Percentiles rank a stretch among this genome's conserved stretches.
These are phyloP conservation scores for Geotrupes spiniger DNA, from an alignment of 2,888 invertebrate genomes.

Conservation along the genomic window DNA sequence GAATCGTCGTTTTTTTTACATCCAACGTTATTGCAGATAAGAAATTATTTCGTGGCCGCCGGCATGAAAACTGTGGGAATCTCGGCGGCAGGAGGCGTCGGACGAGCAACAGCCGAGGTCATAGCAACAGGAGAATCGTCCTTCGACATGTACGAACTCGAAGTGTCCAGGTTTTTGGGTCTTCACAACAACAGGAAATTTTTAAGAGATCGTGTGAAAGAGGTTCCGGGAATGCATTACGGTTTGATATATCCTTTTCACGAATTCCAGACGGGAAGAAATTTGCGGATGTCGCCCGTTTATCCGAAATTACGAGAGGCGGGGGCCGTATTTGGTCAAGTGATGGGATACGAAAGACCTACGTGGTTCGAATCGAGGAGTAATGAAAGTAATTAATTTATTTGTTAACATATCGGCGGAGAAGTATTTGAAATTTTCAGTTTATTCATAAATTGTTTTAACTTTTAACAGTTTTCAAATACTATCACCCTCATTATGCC, in stretches of 20 bases:
- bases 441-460: too few relatives aligned
- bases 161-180: slow-evolving; percentile 85
- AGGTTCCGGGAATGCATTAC: slow-evolving; percentile 89
- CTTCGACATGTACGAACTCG: slow-evolving; percentile 84
- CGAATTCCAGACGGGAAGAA: slow-evolving; percentile 85
- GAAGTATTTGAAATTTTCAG: slow-evolving; percentile 4
- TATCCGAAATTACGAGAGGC: slow-evolving; percentile 87
- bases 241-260: slow-evolving; percentile 78
- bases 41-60: slow-evolving; percentile 88
- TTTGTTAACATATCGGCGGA: background rate
- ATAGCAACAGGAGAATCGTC: slow-evolving; percentile 79
- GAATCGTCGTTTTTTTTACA: background rate
- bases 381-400: slow-evolving; percentile 45
- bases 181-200: slow-evolving; percentile 94
- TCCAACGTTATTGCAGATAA: slow-evolving; percentile 56
- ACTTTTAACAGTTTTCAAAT: background rate
- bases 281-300: slow-evolving; percentile 90
- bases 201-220: slow-evolving; percentile 83
- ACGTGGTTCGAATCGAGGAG: slow-evolving; percentile 76
- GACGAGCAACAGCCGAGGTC: slow-evolving; percentile 82
- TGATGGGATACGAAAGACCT: slow-evolving; percentile 97
- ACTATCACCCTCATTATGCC: slow-evolving; percentile 4
- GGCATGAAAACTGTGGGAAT: slow-evolving; percentile 98
- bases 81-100: slow-evolving; percentile 93
- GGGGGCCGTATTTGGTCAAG: slow-evolving; percentile 94